Conservation (phyloP, 2,888 invertebrate genomes). For the Ernsta delagoae region DNA sequence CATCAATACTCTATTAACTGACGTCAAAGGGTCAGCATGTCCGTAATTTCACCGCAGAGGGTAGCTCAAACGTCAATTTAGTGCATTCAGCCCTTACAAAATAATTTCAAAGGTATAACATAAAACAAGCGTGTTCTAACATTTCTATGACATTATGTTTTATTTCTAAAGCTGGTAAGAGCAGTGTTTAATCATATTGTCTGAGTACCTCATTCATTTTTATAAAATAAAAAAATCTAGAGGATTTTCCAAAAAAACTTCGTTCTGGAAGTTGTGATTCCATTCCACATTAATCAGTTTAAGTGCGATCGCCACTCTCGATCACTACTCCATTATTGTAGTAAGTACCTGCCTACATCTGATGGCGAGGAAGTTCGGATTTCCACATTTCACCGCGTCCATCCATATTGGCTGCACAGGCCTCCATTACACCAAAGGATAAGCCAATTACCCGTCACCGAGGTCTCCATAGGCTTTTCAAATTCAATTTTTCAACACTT, state of each 20-base stretch:
- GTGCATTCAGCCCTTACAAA: neutral
- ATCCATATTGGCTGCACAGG: conserved; percentile 44
- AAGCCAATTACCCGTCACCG: conserved; percentile 48
- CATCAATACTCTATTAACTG: conserved; percentile 31
- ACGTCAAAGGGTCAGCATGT: conserved; percentile 48
- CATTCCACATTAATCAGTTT: neutral
- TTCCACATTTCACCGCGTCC: conserved; percentile 17
- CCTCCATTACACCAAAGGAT: conserved; percentile 50
- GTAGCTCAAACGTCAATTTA: conserved; percentile 81
- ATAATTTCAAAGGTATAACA: neutral
- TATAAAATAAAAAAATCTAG: too few species aligned
- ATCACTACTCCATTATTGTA: neutral
- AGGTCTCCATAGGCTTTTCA: conserved; percentile 47
- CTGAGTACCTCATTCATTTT: too few species aligned
- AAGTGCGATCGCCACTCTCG: neutral
- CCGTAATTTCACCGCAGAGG: conserved; percentile 37
- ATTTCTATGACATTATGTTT: too few species aligned
- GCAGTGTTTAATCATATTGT: too few species aligned
- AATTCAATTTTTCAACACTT: conserved; percentile 54
- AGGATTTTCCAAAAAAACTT: too few species aligned
- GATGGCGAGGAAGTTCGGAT: neutral
- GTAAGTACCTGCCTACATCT: neutral
- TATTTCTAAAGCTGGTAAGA: too few species aligned
- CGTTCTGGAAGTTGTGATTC: neutral
- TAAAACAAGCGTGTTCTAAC: too few species aligned